Conservation (phyloP, 2,113 vertebrate species). For the Eidolon helvum region DNA sequence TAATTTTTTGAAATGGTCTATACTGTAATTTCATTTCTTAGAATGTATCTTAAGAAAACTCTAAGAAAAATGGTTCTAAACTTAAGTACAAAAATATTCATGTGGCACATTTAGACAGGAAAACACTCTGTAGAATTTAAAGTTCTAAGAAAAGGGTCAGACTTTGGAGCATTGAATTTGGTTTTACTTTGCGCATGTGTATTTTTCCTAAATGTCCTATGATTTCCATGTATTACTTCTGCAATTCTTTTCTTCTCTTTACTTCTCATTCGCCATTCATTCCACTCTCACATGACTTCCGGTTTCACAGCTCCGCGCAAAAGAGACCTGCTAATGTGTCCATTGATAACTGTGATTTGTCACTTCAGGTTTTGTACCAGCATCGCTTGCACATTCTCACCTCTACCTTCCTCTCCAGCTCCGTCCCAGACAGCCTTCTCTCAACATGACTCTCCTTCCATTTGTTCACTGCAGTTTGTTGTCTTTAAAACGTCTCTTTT, state of each 20-base stretch:
- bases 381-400: neutral
- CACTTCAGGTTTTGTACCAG: neutral
- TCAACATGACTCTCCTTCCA: neutral
- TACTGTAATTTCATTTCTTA: neutral
- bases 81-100: neutral
- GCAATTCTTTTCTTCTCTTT: neutral
- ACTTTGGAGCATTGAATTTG: neutral
- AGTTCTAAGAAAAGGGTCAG: neutral
- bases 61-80: neutral
- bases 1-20: neutral
- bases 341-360: neutral
- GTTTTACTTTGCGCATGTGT: neutral
- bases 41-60: neutral
- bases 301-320: neutral
- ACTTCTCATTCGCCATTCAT: neutral
- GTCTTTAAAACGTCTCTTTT: neutral
- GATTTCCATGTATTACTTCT: neutral
- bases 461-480: accelerated
- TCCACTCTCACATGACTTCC: neutral
- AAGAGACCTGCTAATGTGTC: neutral
- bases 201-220: neutral
- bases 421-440: neutral
- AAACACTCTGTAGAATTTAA: neutral
- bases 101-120: neutral
- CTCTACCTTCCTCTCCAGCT: neutral